Conservation (phyloP, 2,797 vertebrate species). For the Phrynocephalus guinanensis region DNA sequence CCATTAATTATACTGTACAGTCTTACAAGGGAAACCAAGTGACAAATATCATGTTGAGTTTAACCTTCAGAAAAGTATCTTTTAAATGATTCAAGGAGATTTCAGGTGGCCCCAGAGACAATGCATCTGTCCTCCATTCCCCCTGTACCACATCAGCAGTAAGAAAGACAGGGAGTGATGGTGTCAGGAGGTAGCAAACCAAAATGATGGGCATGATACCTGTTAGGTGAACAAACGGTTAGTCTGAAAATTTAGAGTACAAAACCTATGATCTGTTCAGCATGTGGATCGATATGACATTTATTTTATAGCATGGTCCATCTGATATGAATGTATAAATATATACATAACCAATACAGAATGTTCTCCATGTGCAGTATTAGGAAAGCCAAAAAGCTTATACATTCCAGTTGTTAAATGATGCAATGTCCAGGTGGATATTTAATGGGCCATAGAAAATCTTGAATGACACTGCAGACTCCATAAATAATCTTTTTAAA, state of each 20-base stretch:
- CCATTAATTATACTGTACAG: neutral
- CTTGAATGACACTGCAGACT: conserved; percentile 72
- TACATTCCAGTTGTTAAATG: conserved; percentile 74
- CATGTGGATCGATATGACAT: conserved; percentile 40
- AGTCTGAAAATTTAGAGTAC: neutral
- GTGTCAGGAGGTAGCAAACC: conserved; percentile 14
- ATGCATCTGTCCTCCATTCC: neutral
- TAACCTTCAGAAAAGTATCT: neutral
- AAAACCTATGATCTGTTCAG: neutral
- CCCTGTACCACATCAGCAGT: neutral
- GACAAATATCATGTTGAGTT: neutral
- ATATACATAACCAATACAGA: conserved; percentile 36
- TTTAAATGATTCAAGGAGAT: neutral
- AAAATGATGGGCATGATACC: neutral
- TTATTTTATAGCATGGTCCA: conserved; percentile 61
- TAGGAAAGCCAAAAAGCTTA: conserved; percentile 72
- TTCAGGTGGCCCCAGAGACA: neutral
- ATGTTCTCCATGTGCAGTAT: conserved; percentile 49
- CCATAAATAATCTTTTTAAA: conserved; percentile 71
- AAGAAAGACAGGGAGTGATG: too few species aligned
- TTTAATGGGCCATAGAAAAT: conserved; percentile 74
- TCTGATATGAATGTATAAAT: conserved; percentile 64
- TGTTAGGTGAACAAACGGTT: conserved; percentile 12
- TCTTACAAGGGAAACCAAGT: neutral
- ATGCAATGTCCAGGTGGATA: conserved; percentile 76